phyloP scores from a whole-genome alignment of 1,140 invertebrate genomes.

The Drosophila guanche region DNA sequence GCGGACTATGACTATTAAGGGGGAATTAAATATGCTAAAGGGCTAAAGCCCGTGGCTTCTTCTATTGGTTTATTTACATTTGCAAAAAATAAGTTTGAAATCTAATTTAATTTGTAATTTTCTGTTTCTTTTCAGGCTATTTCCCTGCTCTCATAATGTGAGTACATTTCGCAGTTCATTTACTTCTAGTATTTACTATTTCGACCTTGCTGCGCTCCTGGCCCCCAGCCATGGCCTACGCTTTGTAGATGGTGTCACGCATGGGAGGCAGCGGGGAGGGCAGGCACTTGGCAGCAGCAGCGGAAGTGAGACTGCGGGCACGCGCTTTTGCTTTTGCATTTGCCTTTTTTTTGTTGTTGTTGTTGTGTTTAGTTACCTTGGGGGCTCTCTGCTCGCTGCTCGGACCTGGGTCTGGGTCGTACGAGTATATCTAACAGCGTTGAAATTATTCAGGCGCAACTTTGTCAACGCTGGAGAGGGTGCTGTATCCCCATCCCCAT shows the following conservation, averaged over 20 bases:
- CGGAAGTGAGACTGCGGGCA: slow-evolving; percentile 71
- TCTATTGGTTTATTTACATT: slow-evolving; percentile 2
- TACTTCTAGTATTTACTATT: slow-evolving; percentile 3
- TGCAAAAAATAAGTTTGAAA: slow-evolving; percentile 10
- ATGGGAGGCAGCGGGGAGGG: slow-evolving; percentile 31
- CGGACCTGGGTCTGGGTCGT: slow-evolving; percentile 28
- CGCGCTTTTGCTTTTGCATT: slow-evolving; percentile 51
- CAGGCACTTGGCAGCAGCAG: slow-evolving; percentile 47
- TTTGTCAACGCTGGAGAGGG: slow-evolving; percentile 43
- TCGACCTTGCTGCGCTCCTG: slow-evolving; percentile 54
- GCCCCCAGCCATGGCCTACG: slow-evolving; percentile 2
- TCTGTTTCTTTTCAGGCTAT: slow-evolving; percentile 1
- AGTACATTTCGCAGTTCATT: not conserved
- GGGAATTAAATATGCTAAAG: not conserved
- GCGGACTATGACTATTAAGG: slow-evolving; percentile 2
- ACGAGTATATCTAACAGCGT: slow-evolving; percentile 38
- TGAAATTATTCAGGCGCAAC: slow-evolving; percentile 57
- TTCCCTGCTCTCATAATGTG: too few relatives aligned
- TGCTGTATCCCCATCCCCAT: slow-evolving; percentile 39
- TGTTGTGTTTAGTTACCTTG: not conserved
- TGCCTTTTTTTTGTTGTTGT: slow-evolving; percentile 27
- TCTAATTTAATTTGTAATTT: slow-evolving; percentile 19
- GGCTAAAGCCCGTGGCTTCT: not conserved
- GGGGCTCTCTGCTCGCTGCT: not conserved
- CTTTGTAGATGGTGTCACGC: slow-evolving; percentile 62